Evolutionary conservation across 2,888 invertebrate genomes (phyloP).

Genomic region (Philereme transversata): DNA sequence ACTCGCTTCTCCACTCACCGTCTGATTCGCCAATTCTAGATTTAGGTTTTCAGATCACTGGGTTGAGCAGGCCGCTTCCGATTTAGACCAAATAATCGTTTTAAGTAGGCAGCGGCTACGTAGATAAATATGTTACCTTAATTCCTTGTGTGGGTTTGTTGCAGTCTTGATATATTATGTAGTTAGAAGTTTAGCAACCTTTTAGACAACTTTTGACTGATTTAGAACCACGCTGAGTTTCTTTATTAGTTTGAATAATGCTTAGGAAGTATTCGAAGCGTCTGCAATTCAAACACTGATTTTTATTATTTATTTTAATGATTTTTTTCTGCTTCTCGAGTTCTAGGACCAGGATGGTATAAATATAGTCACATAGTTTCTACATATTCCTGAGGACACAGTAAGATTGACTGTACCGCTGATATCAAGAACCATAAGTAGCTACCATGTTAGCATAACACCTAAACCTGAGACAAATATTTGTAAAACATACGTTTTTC

Average conservation of each 20-base stretch:
- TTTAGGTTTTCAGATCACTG: conserved; percentile 82
- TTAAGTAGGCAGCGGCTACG: conserved; percentile 9
- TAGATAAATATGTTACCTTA: not conserved
- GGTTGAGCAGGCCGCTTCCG: conserved; percentile 70
- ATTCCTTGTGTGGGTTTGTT: conserved; percentile 5
- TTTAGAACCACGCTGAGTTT: not conserved
- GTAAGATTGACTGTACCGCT: too few species aligned
- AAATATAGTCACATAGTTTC: too few species aligned
- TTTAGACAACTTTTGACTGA: not conserved
- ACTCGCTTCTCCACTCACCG: conserved; percentile 62
- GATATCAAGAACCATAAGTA: too few species aligned
- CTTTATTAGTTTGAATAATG: not conserved
- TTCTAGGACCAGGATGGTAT: too few species aligned
- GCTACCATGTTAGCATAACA: too few species aligned
- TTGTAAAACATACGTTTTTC: too few species aligned
- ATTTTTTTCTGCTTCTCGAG: too few species aligned
- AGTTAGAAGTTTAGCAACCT: not conserved
- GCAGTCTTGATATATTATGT: not conserved
- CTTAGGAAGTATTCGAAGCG: too few species aligned
- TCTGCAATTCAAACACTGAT: too few species aligned
- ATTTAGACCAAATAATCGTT: conserved; percentile 41
- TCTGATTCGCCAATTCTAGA: conserved; percentile 79
- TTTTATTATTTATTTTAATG: too few species aligned
- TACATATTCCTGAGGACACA: too few species aligned
- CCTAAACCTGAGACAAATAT: too few species aligned